Evolutionary conservation across 92 coral and sea anemone genomes (phyloP), one percentile per base, ranked within the genome.

Genomic region (Parazoanthus swiftii): DNA sequence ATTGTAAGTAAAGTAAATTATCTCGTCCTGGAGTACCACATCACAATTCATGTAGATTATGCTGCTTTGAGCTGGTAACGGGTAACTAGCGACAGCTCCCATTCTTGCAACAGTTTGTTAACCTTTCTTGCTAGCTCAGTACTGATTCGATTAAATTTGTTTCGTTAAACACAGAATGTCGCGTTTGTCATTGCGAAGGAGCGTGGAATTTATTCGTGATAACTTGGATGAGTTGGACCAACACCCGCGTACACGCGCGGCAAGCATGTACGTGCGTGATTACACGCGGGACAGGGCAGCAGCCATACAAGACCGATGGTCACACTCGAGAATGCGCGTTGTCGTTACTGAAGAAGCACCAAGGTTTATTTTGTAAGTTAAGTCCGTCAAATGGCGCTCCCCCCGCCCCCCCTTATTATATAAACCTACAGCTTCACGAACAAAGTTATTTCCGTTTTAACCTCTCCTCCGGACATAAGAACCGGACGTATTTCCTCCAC

Each of bases 281-380:
- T 72, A 83, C 78, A 83, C 86, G 78, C 77, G 86, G 78, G 86
- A 71, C 26, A 44, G 78, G 18, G 86, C 86, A 3, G 78, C 65
- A 15, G 39, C 67, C 25, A 3, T 83, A 18, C 67, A 68, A 23
- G 77, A 83, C 8, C 59, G 78, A 20, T 83, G 86, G 86, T 83
- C 78, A 5, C 65, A 67, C 42, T 83, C 86, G 38, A 46, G 76
- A 13, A 83, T 83, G 37, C 76, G 86, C 11, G 78, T 44, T 43
- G 78, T 74, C 20, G 79, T 83, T 33, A 83, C 79, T 20, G 86
- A 83, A 26, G 86, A 83, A 10, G 86, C 86, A 72, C 86, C 86
- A 33, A 14, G 10, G 39, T 83, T 83, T 70, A 51, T 83, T 72
- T 43, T 83, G 86, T 83, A 70, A 83, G 86, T 83, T 26, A 1